Base-by-base conservation (phyloP, 2,888 invertebrate genomes). In the Ochropleura leucogaster region DNA sequence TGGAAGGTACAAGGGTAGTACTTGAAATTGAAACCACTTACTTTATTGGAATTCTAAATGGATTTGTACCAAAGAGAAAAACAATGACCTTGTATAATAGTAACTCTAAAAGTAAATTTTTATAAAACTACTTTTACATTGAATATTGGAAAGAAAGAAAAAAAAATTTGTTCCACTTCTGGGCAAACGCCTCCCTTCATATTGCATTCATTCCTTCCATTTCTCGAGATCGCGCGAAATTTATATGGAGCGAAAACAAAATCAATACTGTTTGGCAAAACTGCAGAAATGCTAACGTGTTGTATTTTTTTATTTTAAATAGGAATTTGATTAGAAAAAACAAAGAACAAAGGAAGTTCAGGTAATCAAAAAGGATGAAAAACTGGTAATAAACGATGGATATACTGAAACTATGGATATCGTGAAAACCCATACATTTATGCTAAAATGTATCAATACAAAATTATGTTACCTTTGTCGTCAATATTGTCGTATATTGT, bases 381-480 rank as follows among this genome's bases (percentile, higher is more conserved):
- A 51, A 14, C 42, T 12, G 42, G 7, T 71, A 18, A 16, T 20
- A 16, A 47, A 70, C 40, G 14, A 14, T 18, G 53, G 47, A 73
- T 47, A 47, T 42, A 47, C 42, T 42, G 51, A 16, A 10, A 47
- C 14, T 20, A n/a, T n/a, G n/a, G n/a, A n/a, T n/a, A n/a, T n/a
- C n/a, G n/a, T n/a, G 20, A 18, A 55, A 63, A 74, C 7, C 18
- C 42, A 9, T 60, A 40, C 12, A 14, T 40, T 46, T 47, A 16
- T 8, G 40, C 5, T 40, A 7, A 57, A n/a, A 30, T 63, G 2
- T 53, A 44, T 57, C 20, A 49, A 72, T 53, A 42, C n/a, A 65
- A 30, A 57, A 8, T 57, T 46, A 16, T 59, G 59, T 70, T 46
- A 53, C 57, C 42, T 53, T 65, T 79, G 71, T 55, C 30, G 30